These are phyloP conservation scores for Neostethus bicornis DNA, from an alignment of 2,797 vertebrate species.

Conservation along the genomic window DNA sequence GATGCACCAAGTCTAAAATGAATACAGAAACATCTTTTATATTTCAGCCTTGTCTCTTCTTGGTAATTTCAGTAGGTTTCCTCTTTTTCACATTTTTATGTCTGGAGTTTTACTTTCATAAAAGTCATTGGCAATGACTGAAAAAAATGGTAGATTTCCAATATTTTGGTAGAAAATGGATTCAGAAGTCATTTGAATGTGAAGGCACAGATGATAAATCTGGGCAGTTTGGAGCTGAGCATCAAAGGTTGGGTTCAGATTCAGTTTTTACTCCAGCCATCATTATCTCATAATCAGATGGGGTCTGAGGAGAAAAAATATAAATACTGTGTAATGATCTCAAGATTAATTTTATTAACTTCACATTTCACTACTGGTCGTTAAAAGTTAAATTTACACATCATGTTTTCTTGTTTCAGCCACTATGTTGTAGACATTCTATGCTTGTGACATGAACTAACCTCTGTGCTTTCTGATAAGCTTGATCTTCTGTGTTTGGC, in stretches of 20 bases:
- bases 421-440: too few species aligned
- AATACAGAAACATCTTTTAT: not conserved
- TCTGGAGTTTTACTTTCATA: constrained; percentile 14
- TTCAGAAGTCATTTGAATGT: constrained; percentile 25
- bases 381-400: too few species aligned
- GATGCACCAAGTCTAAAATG: not conserved
- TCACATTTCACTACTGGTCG: too few species aligned
- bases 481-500: constrained; percentile 15
- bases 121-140: constrained; percentile 30
- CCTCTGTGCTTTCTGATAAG: constrained; percentile 36
- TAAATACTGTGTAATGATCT: not conserved
- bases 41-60: not conserved
- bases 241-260: constrained; percentile 1
- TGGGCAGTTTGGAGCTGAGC: not conserved
- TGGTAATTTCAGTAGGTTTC: not conserved
- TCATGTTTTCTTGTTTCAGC: too few species aligned
- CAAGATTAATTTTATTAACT: too few species aligned
- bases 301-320: constrained; percentile 35
- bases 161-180: constrained; percentile 3
- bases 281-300: constrained; percentile 59
- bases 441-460: constrained; percentile 27
- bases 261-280: constrained; percentile 16
- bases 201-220: constrained; percentile 3
- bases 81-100: constrained; percentile 7
- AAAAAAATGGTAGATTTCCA: constrained; percentile 17